Evolutionary conservation across 2,888 invertebrate genomes (phyloP).

Genomic region (Drosophila nr. perissopoda): DNA sequence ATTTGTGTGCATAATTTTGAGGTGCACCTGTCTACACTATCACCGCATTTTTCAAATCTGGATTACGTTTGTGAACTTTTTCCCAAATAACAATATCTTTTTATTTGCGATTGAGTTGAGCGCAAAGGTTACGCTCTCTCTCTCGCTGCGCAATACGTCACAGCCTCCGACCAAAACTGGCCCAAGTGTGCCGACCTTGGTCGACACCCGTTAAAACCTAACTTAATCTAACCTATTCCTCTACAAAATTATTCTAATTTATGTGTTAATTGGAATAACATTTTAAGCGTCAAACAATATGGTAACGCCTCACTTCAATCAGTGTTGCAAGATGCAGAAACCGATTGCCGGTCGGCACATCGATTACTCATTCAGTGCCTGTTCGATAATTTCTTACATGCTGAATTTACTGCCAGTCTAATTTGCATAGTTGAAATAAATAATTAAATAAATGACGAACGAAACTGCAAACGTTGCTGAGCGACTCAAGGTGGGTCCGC

Average conservation of each 20-base stretch:
- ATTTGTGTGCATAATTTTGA: conserved; percentile 56
- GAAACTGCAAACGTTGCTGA: conserved; percentile 87
- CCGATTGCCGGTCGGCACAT: conserved; percentile 10
- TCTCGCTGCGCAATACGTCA: background rate
- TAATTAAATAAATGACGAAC: conserved; percentile 86
- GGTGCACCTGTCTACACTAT: conserved; percentile 19
- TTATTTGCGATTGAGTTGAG: background rate
- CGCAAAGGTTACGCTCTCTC: background rate
- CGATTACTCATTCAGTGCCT: conserved; percentile 33
- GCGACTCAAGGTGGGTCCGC: conserved; percentile 88
- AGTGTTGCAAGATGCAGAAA: conserved; percentile 10
- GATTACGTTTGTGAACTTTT: background rate
- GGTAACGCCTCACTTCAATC: background rate
- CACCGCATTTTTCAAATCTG: conserved; percentile 25
- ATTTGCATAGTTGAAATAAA: conserved; percentile 21
- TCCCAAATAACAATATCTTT: background rate
- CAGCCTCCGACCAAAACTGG: background rate
- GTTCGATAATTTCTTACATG: conserved; percentile 13
- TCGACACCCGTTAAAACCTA: too few relatives aligned
- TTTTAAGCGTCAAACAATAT: background rate
- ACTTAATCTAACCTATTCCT: too few relatives aligned
- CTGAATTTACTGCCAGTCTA: conserved; percentile 14
- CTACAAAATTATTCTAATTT: background rate
- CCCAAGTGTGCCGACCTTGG: too few relatives aligned
- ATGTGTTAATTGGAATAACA: background rate